Percentiles rank a stretch among this genome's conserved stretches.
Conservation (phyloP, 2,888 invertebrate species). For the Ornithoptera priamus region DNA sequence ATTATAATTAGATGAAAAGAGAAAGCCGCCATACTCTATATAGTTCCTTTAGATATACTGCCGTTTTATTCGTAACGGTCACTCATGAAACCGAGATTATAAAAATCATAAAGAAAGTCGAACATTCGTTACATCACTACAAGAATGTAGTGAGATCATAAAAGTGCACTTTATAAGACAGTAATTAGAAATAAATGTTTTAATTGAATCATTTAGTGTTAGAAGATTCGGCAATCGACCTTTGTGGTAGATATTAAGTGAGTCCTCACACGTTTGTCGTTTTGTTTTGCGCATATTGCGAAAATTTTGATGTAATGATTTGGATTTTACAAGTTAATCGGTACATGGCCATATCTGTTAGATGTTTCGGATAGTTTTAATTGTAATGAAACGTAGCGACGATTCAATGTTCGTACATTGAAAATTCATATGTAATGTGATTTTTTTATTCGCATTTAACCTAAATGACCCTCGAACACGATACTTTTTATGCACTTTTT, state of each 20-base stretch:
- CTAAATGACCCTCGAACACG: no score
- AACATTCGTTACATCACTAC: conserved; percentile 48
- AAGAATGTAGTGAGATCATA: conserved; percentile 65
- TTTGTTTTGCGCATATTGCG: conserved; percentile 13
- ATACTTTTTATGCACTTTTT: no score
- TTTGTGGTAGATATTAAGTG: conserved; percentile 1
- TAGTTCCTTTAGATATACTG: no score
- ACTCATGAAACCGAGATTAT: conserved; percentile 15
- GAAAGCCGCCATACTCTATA: no score
- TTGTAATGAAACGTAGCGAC: no score
- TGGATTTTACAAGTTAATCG: conserved; percentile 8
- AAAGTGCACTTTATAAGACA: conserved; percentile 68
- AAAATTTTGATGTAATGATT: conserved; percentile 27
- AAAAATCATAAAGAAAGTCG: conserved; percentile 39
- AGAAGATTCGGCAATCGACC: conserved; percentile 6
- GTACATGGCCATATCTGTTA: no score
- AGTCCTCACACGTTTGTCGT: conserved; percentile 1
- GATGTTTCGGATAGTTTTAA: no score
- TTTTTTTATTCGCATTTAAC: no score
- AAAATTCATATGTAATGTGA: no score
- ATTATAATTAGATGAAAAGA: no score
- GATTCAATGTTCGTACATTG: no score
- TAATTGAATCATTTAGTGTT: conserved; percentile 23
- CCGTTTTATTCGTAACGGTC: no score
- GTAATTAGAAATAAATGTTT: conserved; percentile 32